Conservation (phyloP, 2,113 vertebrate species). For the Panthera leo region DNA sequence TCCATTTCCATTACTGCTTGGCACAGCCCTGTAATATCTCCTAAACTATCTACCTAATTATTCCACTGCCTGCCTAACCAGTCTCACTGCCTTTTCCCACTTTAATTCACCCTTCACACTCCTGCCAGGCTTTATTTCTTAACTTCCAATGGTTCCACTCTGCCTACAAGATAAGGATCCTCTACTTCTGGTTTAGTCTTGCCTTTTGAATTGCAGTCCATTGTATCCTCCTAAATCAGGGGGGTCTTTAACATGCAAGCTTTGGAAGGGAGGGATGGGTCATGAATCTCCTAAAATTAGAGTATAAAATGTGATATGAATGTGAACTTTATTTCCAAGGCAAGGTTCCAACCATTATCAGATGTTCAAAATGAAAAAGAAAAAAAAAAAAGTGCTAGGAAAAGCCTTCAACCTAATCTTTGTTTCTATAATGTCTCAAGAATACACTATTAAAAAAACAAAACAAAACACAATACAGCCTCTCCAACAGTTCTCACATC, state of each 20-base stretch:
- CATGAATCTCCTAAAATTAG: background rate
- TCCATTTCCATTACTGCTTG: background rate
- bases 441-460: background rate
- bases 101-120: background rate
- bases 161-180: background rate
- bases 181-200: background rate
- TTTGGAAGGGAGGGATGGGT: background rate
- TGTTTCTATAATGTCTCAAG: background rate
- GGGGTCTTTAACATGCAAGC: background rate
- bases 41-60: background rate
- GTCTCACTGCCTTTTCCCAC: background rate
- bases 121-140: background rate
- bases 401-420: background rate
- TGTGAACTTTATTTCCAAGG: background rate
- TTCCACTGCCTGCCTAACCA: background rate
- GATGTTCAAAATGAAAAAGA: background rate
- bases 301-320: background rate
- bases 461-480: background rate
- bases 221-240: background rate
- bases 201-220: background rate
- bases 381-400: background rate
- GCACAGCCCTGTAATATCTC: background rate
- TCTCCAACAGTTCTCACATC: background rate
- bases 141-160: background rate
- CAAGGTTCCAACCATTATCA: background rate